A percentile compares a stretch with the other conserved stretches of the same genome.
Evolutionary conservation across 35 echinoderm and acorn worm genomes (phyloP).

Genomic region (Apostichopus californicus): DNA sequence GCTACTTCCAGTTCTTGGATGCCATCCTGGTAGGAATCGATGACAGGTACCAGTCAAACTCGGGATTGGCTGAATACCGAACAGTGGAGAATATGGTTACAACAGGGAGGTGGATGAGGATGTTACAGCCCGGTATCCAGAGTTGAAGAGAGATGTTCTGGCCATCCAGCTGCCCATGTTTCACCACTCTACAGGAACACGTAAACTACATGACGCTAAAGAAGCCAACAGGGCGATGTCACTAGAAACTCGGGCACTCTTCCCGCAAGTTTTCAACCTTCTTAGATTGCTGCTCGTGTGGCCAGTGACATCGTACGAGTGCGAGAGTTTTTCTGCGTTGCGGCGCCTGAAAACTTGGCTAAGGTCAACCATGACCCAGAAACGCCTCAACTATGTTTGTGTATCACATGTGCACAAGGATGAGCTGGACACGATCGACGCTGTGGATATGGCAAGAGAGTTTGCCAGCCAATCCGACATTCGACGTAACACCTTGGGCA

Average conservation of each 20-base stretch:
- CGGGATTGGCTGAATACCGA: conserved; percentile 13
- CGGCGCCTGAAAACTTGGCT: too few relatives aligned
- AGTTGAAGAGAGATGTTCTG: conserved; percentile 32
- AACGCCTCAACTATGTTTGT: too few relatives aligned
- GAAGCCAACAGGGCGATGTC: conserved; percentile 22
- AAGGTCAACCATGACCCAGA: too few relatives aligned
- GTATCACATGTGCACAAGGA: too few relatives aligned
- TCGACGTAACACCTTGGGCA: too few relatives aligned
- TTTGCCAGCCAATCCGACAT: too few relatives aligned
- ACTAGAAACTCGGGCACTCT: background rate
- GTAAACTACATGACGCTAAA: conserved; percentile 26
- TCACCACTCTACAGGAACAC: conserved; percentile 27
- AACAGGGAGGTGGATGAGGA: conserved; percentile 25
- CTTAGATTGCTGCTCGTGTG: too few relatives aligned
- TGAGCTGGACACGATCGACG: too few relatives aligned
- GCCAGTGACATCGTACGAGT: too few relatives aligned
- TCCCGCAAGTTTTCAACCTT: background rate
- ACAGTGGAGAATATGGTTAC: conserved; percentile 11
- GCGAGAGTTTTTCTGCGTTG: too few relatives aligned
- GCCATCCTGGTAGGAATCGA: background rate
- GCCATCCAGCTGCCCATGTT: conserved; percentile 60
- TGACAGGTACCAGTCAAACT: conserved; percentile 8
- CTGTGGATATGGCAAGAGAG: too few relatives aligned
- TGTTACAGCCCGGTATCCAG: conserved; percentile 1
- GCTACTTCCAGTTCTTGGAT: conserved; percentile 8